These are phyloP conservation scores for Ceratothoa steindachneri DNA, from an alignment of 2,888 invertebrate species.

Conservation along the genomic window DNA sequence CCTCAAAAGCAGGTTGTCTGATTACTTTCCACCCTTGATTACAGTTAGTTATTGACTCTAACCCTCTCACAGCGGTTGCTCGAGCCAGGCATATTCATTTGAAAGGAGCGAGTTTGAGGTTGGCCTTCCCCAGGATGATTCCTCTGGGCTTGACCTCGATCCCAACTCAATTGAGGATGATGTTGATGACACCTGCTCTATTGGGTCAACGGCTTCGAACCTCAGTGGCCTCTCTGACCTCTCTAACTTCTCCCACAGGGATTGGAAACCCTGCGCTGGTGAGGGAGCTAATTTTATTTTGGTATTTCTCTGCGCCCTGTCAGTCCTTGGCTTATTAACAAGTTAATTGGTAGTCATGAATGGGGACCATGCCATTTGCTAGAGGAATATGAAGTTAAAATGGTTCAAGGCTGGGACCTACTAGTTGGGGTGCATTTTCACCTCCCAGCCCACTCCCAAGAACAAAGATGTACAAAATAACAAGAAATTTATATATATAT, in stretches of 20 bases:
- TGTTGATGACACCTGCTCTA: constrained; percentile 30
- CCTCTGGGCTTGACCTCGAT: neutral
- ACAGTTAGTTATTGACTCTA: neutral
- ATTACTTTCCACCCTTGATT: too few relatives aligned
- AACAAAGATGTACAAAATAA: too few relatives aligned
- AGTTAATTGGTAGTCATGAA: too few relatives aligned
- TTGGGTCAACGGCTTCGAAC: constrained; percentile 32
- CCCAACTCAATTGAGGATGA: constrained; percentile 24
- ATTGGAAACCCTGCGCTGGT: constrained; percentile 66
- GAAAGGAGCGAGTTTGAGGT: neutral
- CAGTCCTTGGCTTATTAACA: too few relatives aligned
- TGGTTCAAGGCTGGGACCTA: too few relatives aligned
- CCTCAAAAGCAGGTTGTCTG: too few relatives aligned
- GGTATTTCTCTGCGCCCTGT: neutral
- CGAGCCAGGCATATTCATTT: neutral
- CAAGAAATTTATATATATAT: too few relatives aligned
- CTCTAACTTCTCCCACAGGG: constrained; percentile 63
- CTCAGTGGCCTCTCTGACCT: constrained; percentile 61
- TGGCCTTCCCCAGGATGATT: neutral
- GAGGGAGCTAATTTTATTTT: constrained; percentile 46
- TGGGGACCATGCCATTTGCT: too few relatives aligned
- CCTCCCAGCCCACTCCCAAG: too few relatives aligned
- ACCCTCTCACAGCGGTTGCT: neutral
- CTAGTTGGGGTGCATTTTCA: too few relatives aligned
- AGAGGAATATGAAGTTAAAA: too few relatives aligned